phyloP scores from a whole-genome alignment of 2,797 vertebrate species.

The Salmo trutta region DNA sequence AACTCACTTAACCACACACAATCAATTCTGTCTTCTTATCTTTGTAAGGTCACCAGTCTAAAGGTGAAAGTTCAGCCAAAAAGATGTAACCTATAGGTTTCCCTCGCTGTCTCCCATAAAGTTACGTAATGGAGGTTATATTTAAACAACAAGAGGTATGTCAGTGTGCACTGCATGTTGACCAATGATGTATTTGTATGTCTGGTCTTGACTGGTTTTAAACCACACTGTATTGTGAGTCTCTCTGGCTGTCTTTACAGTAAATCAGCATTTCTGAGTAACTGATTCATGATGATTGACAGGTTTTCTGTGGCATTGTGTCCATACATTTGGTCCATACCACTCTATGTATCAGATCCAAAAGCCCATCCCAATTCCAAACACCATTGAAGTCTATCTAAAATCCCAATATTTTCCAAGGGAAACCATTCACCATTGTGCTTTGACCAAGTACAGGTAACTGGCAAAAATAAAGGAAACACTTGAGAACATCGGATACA shows the following conservation, averaged over 20 bases:
- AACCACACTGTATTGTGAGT: neutral
- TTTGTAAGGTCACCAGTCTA: too few relatives aligned
- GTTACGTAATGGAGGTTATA: neutral
- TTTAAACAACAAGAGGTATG: neutral
- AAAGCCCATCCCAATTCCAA: neutral
- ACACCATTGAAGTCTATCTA: neutral
- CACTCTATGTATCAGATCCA: neutral
- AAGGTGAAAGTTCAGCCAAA: neutral
- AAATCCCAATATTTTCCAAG: too few relatives aligned
- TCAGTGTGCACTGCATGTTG: neutral
- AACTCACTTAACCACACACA: too few relatives aligned
- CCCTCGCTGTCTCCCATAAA: too few relatives aligned
- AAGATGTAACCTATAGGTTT: neutral
- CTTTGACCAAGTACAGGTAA: neutral
- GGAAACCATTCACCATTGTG: neutral
- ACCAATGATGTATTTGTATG: neutral
- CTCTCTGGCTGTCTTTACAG: neutral
- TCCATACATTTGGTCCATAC: neutral
- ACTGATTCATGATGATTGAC: neutral
- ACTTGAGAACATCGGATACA: too few relatives aligned
- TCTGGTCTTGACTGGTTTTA: neutral
- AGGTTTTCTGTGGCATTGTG: neutral
- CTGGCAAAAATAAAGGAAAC: too few relatives aligned
- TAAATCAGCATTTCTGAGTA: neutral
- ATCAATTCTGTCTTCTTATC: too few relatives aligned